These are phyloP conservation scores for Tapirus indicus DNA, from an alignment of 2,797 vertebrate genomes.

Conservation along the genomic window DNA sequence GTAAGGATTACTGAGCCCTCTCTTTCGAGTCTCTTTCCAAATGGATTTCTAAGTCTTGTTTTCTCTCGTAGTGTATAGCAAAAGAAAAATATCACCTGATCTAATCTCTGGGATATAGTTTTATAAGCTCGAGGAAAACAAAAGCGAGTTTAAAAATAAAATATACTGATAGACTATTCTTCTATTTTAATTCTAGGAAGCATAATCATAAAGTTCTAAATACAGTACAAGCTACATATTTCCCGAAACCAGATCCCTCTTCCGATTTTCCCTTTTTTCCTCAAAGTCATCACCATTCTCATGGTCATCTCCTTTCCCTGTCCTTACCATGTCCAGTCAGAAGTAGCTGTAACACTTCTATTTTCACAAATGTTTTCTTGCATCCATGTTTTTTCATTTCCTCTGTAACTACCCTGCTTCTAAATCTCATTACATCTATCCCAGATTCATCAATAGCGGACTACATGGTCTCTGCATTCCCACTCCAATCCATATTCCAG, in stretches of 20 bases:
- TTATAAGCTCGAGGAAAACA: slow-evolving; percentile 55
- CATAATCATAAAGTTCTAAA: background rate
- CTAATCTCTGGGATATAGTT: slow-evolving; percentile 80
- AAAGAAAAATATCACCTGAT: slow-evolving; percentile 82
- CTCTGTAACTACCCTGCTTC: background rate
- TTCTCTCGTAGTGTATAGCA: slow-evolving; percentile 79
- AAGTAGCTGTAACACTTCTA: background rate
- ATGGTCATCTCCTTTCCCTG: background rate
- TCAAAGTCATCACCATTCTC: background rate
- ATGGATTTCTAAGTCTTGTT: slow-evolving; percentile 76
- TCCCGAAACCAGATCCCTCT: background rate
- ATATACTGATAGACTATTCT: background rate
- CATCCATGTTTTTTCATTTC: background rate
- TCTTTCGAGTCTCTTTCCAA: background rate
- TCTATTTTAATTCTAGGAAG: background rate
- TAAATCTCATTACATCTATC: background rate
- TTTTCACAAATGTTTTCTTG: background rate
- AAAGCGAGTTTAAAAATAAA: slow-evolving; percentile 13
- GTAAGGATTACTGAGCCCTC: background rate
- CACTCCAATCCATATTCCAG: background rate
- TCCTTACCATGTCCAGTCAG: background rate
- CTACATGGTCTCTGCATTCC: background rate
- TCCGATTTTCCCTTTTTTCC: background rate
- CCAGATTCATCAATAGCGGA: background rate
- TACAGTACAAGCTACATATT: background rate